Conservation (phyloP, 1,140 invertebrate species). For the Drosophila jambulina region DNA sequence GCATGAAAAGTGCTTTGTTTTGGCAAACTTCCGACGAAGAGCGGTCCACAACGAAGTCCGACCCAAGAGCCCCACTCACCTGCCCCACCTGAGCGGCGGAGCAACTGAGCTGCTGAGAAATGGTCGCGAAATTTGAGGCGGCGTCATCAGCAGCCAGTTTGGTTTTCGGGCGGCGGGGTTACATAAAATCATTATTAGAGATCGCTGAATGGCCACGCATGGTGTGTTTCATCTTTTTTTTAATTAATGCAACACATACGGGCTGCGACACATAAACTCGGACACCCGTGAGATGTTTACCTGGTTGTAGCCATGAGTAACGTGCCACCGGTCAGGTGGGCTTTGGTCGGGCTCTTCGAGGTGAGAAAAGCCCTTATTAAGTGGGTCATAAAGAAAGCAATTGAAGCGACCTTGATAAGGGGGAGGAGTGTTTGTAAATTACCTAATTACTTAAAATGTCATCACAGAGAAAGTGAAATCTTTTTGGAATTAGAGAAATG, state of each 20-base stretch:
- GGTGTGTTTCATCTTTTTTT: constrained; percentile 63
- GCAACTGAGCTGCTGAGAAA: constrained; percentile 19
- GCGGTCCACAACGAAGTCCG: neutral
- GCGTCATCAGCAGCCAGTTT: constrained; percentile 41
- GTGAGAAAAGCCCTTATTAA: constrained; percentile 50
- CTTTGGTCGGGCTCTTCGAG: constrained; percentile 7
- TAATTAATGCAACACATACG: constrained; percentile 74
- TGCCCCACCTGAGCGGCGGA: constrained; percentile 23
- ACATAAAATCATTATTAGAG: constrained; percentile 77
- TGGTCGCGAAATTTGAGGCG: constrained; percentile 32
- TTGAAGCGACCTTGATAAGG: constrained; percentile 53
- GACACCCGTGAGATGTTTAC: constrained; percentile 16
- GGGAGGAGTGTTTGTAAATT: neutral
- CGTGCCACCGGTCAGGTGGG: constrained; percentile 49
- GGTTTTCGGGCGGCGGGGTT: constrained; percentile 62
- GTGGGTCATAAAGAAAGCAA: constrained; percentile 63
- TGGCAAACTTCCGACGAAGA: constrained; percentile 56
- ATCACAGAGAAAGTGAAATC: neutral
- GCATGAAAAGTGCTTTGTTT: constrained; percentile 46
- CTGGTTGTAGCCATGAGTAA: constrained; percentile 55
- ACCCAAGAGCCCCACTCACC: constrained; percentile 10
- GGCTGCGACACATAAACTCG: constrained; percentile 25
- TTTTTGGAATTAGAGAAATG: neutral
- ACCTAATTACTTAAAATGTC: neutral
- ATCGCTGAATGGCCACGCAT: constrained; percentile 47